These are phyloP conservation scores for Neodiprion lecontei DNA, from an alignment of 1,140 invertebrate genomes.

Conservation along the genomic window DNA sequence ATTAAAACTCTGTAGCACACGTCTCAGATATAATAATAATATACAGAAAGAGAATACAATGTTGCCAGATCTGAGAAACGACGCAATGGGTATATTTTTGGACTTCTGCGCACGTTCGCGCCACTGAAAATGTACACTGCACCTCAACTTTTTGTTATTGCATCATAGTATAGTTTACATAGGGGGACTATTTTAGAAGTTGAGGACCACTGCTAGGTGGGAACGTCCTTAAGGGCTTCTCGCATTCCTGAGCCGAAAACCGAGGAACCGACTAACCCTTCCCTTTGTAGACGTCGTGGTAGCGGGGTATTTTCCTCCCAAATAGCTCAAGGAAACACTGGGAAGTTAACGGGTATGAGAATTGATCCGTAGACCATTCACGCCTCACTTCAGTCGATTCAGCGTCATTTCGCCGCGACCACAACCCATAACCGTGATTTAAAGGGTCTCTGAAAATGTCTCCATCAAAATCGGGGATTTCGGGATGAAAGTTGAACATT, in stretches of 20 bases:
- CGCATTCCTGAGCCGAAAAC: neutral
- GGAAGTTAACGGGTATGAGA: neutral
- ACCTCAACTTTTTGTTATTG: too few relatives aligned
- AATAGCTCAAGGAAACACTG: neutral
- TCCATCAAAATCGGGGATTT: neutral
- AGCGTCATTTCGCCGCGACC: neutral
- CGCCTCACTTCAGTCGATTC: neutral
- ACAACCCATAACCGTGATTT: neutral
- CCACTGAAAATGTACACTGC: too few relatives aligned
- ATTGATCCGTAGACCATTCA: neutral
- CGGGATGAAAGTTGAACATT: neutral
- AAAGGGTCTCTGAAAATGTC: neutral
- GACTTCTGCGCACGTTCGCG: too few relatives aligned
- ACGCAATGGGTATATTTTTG: too few relatives aligned
- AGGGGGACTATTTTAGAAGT: too few relatives aligned
- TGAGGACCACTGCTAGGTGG: too few relatives aligned
- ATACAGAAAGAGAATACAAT: too few relatives aligned
- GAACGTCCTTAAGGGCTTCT: too few relatives aligned
- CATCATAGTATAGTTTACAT: too few relatives aligned
- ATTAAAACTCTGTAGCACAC: too few relatives aligned
- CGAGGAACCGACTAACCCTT: neutral
- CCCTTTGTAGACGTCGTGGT: neutral
- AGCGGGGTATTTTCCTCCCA: neutral
- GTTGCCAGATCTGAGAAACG: too few relatives aligned
- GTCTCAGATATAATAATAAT: too few relatives aligned